Evolutionary conservation across 2,113 vertebrate species (phyloP).

Genomic region (Orthochromis indermauri): DNA sequence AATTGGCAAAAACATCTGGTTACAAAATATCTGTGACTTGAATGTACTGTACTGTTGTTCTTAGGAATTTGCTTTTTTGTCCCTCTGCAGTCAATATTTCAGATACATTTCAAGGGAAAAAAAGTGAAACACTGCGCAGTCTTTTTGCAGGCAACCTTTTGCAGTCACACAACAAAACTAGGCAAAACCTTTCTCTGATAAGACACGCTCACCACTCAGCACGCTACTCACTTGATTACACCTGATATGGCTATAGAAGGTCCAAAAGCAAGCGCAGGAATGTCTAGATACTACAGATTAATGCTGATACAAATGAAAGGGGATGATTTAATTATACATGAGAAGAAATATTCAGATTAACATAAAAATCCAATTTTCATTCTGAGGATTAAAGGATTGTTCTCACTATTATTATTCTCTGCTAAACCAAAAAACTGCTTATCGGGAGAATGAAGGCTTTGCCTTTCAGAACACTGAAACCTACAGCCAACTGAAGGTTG

Average conservation of each 20-base stretch:
- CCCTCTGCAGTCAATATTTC: background rate
- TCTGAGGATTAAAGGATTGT: background rate
- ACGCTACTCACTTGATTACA: background rate
- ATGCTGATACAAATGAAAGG: background rate
- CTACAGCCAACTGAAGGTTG: background rate
- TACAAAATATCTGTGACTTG: constrained; percentile 9
- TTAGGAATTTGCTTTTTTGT: background rate
- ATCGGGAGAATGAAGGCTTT: background rate
- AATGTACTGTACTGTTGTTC: background rate
- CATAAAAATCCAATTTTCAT: background rate
- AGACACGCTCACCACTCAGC: background rate
- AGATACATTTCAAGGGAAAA: background rate
- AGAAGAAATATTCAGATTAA: background rate
- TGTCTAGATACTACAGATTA: background rate
- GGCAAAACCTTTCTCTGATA: background rate
- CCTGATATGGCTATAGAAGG: background rate
- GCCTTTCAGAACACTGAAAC: background rate
- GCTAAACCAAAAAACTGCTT: background rate
- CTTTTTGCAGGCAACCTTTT: background rate
- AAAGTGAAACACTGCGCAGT: background rate
- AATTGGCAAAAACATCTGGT: constrained; percentile 41
- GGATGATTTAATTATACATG: background rate
- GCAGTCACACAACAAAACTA: background rate
- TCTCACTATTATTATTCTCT: background rate
- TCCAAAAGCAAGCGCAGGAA: background rate